A percentile compares a stretch with the other conserved stretches of the same genome.
phyloP scores from a whole-genome alignment of 2,113 vertebrate genomes.

The Etia nguti region DNA sequence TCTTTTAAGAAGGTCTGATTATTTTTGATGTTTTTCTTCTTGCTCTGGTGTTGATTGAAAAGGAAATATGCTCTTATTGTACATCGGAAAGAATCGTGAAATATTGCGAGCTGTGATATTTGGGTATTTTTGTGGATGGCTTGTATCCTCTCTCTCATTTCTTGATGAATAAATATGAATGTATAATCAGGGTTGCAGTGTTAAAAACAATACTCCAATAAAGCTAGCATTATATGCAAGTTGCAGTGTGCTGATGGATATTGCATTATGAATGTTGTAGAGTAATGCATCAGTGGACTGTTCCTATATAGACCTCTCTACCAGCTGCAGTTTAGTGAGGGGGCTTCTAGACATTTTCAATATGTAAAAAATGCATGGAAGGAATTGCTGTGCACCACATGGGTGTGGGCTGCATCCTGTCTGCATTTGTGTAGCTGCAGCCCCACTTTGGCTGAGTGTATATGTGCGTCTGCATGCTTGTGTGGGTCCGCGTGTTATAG shows the following conservation, averaged over 20 bases:
- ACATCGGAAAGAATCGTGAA: background rate
- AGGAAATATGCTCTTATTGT: background rate
- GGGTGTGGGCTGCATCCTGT: constrained; percentile 71
- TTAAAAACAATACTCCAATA: background rate
- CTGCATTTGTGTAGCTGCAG: constrained; percentile 37
- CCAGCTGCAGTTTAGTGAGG: constrained; percentile 37
- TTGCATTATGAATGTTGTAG: background rate
- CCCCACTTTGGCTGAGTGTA: background rate
- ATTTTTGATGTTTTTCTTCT: background rate
- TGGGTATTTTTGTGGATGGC: background rate
- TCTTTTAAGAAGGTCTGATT: background rate
- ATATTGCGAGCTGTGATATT: background rate
- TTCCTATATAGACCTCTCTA: background rate
- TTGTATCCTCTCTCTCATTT: background rate
- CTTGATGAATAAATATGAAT: background rate
- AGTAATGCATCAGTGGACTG: background rate
- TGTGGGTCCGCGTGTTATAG: background rate
- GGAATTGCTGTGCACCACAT: constrained; percentile 47
- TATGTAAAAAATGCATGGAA: constrained; percentile 61
- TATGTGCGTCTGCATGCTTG: background rate
- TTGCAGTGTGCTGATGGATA: background rate
- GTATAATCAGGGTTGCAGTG: background rate
- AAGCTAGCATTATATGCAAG: background rate
- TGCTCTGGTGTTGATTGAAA: background rate
- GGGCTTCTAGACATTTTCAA: constrained; percentile 59